Percentiles rank a stretch among this genome's conserved stretches.
Evolutionary conservation across 2,888 invertebrate genomes (phyloP).

Genomic region (Ypsolopha sequella): DNA sequence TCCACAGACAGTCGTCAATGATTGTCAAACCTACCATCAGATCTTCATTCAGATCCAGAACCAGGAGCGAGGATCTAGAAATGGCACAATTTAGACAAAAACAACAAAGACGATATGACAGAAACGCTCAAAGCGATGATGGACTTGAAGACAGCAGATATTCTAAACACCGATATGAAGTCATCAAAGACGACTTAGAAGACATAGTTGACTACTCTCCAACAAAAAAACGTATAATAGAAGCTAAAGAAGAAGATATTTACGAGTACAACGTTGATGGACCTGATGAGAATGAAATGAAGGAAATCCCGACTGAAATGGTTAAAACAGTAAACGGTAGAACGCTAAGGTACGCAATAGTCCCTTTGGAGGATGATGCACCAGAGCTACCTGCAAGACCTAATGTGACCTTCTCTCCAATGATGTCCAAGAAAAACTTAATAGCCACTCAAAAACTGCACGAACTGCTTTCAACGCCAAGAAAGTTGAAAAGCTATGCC

Average conservation of each 20-base stretch:
- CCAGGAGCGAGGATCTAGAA: slow-evolving; percentile 56
- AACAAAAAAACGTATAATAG: slow-evolving; percentile 57
- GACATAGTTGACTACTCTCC: slow-evolving; percentile 54
- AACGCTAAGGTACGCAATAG: slow-evolving; percentile 68
- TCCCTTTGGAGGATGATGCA: slow-evolving; percentile 70
- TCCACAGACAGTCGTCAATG: slow-evolving; percentile 51
- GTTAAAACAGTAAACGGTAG: slow-evolving; percentile 77
- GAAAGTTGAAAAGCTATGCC: slow-evolving; percentile 67
- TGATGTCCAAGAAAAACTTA: slow-evolving; percentile 71
- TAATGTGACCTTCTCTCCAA: slow-evolving; percentile 48
- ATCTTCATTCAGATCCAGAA: slow-evolving; percentile 34
- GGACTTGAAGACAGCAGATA: slow-evolving; percentile 43
- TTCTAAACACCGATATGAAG: slow-evolving; percentile 64
- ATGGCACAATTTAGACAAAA: slow-evolving; percentile 54
- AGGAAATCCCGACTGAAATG: slow-evolving; percentile 68
- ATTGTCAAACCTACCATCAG: slow-evolving; percentile 65
- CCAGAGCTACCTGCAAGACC: slow-evolving; percentile 31
- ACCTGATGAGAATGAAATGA: slow-evolving; percentile 63
- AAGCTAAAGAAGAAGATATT: slow-evolving; percentile 53
- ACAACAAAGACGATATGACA: slow-evolving; percentile 31
- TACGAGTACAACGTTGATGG: slow-evolving; percentile 69
- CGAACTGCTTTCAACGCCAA: slow-evolving; percentile 80
- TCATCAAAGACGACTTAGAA: slow-evolving; percentile 62
- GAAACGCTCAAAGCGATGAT: slow-evolving; percentile 42
- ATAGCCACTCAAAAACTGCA: slow-evolving; percentile 83